Conservation (phyloP, 1,140 invertebrate species). For the Platorchestia sp. region DNA sequence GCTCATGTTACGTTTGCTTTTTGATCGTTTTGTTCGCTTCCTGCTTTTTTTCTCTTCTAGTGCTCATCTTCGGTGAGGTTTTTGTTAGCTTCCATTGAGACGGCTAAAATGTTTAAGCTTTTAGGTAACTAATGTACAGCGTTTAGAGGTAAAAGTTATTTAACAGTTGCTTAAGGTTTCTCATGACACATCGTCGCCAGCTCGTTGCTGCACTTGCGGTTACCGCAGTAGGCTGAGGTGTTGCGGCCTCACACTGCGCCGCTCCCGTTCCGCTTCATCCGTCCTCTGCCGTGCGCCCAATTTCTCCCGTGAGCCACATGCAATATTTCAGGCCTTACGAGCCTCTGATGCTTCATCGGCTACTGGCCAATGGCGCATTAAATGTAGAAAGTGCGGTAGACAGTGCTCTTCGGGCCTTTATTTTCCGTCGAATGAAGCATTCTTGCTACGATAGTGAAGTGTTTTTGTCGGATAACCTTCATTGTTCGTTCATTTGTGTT, state of each 20-base stretch:
- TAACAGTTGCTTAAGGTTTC: background rate
- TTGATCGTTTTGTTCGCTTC: background rate
- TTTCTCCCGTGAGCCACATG: background rate
- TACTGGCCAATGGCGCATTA: background rate
- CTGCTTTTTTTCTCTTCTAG: background rate
- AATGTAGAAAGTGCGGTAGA: background rate
- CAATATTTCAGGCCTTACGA: background rate
- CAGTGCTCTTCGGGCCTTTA: background rate
- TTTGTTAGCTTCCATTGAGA: background rate
- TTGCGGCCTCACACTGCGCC: background rate
- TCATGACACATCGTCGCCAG: background rate
- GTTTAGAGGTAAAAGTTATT: background rate
- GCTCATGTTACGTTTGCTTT: background rate
- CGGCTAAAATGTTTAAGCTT: background rate
- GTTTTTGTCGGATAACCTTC: too few relatives aligned
- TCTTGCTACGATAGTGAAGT: background rate
- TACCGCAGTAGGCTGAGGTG: background rate
- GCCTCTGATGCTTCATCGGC: background rate
- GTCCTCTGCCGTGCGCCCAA: background rate
- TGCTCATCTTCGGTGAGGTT: background rate
- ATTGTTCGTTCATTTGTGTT: too few relatives aligned
- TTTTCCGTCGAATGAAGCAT: background rate
- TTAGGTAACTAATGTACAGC: background rate
- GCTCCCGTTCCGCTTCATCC: constrained; percentile 3
- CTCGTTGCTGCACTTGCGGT: background rate